Conservation (phyloP, 2,113 vertebrate species). For the Ia io region DNA sequence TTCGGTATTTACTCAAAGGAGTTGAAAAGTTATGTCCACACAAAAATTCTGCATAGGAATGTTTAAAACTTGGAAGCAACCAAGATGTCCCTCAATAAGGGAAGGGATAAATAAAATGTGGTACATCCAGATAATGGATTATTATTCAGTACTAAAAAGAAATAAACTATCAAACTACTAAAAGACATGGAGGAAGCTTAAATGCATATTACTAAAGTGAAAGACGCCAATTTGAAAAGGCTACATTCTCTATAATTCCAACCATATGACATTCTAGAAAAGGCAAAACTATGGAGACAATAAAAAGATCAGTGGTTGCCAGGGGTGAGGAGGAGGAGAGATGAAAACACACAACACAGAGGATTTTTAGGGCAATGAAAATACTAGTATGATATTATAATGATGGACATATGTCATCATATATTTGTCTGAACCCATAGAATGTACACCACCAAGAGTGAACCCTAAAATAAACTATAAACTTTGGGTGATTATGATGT, state of each 20-base stretch:
- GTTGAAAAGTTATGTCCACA: not conserved
- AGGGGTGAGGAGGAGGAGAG: not conserved
- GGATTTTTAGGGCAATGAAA: not conserved
- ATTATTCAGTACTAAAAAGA: slow-evolving; percentile 14
- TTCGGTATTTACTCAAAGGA: not conserved
- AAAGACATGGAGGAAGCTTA: not conserved
- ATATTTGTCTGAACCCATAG: not conserved
- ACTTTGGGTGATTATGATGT: not conserved
- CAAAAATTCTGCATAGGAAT: not conserved
- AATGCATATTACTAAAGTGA: not conserved
- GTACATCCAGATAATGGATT: not conserved
- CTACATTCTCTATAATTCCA: not conserved
- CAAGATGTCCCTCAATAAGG: not conserved
- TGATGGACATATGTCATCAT: not conserved
- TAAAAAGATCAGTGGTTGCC: not conserved
- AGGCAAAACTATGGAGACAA: not conserved
- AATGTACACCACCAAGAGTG: not conserved
- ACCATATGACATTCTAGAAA: not conserved
- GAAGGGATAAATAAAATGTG: not conserved
- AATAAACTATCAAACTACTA: not conserved
- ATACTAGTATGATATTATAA: not conserved
- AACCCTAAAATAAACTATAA: not conserved
- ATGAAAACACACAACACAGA: not conserved
- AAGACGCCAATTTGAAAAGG: not conserved
- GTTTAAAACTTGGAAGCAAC: not conserved